A percentile compares a stretch with the other conserved stretches of the same genome.
Evolutionary conservation across 2,888 invertebrate species (phyloP).

Genomic region (Heliconius erato): DNA sequence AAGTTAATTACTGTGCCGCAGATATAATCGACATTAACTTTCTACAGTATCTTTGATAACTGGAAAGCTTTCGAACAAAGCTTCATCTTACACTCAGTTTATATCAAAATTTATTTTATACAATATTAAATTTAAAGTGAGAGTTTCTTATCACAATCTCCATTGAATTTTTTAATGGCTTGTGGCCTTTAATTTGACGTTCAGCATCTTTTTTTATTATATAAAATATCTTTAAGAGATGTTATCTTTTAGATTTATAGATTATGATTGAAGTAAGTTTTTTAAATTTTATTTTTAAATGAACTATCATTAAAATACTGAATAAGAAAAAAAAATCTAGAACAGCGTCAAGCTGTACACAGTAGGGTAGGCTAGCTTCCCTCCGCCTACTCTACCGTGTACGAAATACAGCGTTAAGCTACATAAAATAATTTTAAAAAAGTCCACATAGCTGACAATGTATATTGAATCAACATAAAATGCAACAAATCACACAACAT

Average conservation of each 20-base stretch:
- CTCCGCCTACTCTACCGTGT: too few relatives aligned
- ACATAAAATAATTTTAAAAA: too few relatives aligned
- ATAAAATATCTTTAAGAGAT: slow-evolving; percentile 5
- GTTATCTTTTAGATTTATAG: slow-evolving; percentile 27
- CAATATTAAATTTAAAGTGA: slow-evolving; percentile 30
- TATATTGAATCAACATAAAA: background rate
- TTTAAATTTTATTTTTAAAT: slow-evolving; percentile 13
- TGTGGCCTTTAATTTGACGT: slow-evolving; percentile 40
- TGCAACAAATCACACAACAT: slow-evolving; percentile 52
- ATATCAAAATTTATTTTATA: slow-evolving; percentile 33
- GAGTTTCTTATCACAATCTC: slow-evolving; percentile 34
- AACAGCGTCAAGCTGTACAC: too few relatives aligned
- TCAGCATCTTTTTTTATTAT: slow-evolving; percentile 37
- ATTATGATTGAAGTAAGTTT: background rate
- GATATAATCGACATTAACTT: slow-evolving; percentile 65
- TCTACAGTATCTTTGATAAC: slow-evolving; percentile 64
- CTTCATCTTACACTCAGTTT: slow-evolving; percentile 17
- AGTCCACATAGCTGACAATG: background rate
- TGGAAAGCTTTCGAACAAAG: slow-evolving; percentile 24
- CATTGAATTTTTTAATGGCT: slow-evolving; percentile 35
- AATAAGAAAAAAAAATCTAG: too few relatives aligned
- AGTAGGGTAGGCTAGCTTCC: too few relatives aligned
- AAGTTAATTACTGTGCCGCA: background rate
- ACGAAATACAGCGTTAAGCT: too few relatives aligned
- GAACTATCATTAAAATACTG: too few relatives aligned